A percentile compares a stretch with the other conserved stretches of the same genome.
Evolutionary conservation across 1,140 invertebrate genomes (phyloP).

Genomic region (Spodoptera litura): DNA sequence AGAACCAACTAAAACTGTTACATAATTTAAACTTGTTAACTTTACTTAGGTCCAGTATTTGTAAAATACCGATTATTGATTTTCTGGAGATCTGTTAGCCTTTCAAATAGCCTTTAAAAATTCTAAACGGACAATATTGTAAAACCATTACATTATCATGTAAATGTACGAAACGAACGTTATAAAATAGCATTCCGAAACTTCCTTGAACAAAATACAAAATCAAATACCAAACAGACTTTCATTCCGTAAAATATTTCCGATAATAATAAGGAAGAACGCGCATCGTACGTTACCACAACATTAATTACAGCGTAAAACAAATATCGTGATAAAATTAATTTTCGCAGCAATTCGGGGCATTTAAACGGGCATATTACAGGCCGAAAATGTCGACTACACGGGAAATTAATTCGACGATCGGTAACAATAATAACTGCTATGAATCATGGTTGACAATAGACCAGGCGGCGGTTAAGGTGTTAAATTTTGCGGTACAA

Average conservation of each 20-base stretch:
- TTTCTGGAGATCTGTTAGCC: too few relatives aligned
- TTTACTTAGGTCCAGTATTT: too few relatives aligned
- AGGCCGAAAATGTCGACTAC: constrained; percentile 48
- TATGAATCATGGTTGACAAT: constrained; percentile 73
- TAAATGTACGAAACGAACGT: background rate
- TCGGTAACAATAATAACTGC: constrained; percentile 72
- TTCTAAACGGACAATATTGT: too few relatives aligned
- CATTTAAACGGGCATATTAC: constrained; percentile 51
- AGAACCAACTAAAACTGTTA: too few relatives aligned
- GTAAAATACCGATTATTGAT: too few relatives aligned
- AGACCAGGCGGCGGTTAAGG: constrained; percentile 61
- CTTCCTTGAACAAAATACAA: background rate
- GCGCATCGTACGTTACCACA: constrained; percentile 47
- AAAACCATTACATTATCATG: too few relatives aligned
- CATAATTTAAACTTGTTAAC: too few relatives aligned
- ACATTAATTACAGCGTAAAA: constrained; percentile 46
- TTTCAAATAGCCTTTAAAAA: too few relatives aligned
- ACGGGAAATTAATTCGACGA: constrained; percentile 75
- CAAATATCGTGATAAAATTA: constrained; percentile 58
- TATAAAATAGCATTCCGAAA: background rate
- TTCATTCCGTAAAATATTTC: constrained; percentile 27
- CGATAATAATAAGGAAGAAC: constrained; percentile 26
- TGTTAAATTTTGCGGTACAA: constrained; percentile 74
- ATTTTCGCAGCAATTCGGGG: constrained; percentile 56
- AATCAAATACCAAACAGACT: constrained; percentile 47